Base-by-base conservation (phyloP, 2,113 vertebrate species). In the Ictidomys tridecemlineatus region DNA sequence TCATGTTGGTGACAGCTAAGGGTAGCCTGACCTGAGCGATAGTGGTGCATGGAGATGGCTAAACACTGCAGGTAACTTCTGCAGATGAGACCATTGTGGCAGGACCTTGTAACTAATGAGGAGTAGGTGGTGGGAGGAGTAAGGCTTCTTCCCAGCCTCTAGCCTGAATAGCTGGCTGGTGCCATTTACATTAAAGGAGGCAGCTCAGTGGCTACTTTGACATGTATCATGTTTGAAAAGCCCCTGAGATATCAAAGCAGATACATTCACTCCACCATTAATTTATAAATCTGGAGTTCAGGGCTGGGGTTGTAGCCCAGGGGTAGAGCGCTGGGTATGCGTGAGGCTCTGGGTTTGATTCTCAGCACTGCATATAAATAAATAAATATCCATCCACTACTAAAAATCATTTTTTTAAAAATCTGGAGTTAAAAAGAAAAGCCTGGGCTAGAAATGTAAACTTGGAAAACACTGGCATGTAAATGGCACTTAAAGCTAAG, bases 401-500 rank as follows among this genome's bases (percentile, higher is more conserved):
- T 45, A 45, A 45, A 45, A 45, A 45, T 45, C 45, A 45, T 45
- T 45, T 45, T 45, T 45, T 9, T 9, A 45, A 45, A 39, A 42
- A 72, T 18, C 26, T 20, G 34, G 20, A 93, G 73, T 89, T 91
- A 73, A 79, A 89, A 91, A 91, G 48, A 91, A 18, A 94, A 96
- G 17, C 79, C 22, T 69, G 39, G 39, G 77, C 77, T 89, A 42
- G 74, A 95, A 67, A 91, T 56, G 85, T 4, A 51, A 69, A 45
- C 45, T 42, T 56, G 89, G 37, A 69, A 4, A 20, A 61, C 14
- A 13, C 0, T 91, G 73, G 61, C 37, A 34, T 32, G 14, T 32
- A 61, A 76, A 56, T 26, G 37, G 9, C 34, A 65, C 9, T 79
- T 90, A 69, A 79, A 76, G 87, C 39, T 58, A 63, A 63, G 61